These are phyloP conservation scores for Menura novaehollandiae DNA, from an alignment of 2,113 vertebrate genomes.

Conservation along the genomic window DNA sequence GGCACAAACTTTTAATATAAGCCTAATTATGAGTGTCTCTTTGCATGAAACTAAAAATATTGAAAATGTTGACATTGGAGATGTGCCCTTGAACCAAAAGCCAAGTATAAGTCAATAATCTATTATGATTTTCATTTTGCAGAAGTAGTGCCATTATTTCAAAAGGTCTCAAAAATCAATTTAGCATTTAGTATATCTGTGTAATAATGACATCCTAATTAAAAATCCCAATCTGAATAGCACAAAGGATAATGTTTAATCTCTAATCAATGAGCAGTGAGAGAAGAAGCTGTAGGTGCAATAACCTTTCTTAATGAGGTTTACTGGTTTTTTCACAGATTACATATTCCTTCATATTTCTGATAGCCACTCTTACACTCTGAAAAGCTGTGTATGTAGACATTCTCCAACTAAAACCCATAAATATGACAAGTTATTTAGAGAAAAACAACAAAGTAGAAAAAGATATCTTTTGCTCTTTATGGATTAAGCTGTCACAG, in stretches of 20 bases:
- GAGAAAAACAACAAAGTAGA: constrained; percentile 16
- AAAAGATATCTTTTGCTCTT: not conserved
- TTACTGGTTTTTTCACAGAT: constrained; percentile 27
- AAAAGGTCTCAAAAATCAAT: constrained; percentile 82
- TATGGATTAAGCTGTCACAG: not conserved
- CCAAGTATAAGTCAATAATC: constrained; percentile 79
- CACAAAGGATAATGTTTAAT: constrained; percentile 72
- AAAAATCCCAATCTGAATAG: constrained; percentile 77
- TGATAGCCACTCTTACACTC: not conserved
- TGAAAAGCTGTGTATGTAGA: not conserved
- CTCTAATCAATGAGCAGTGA: constrained; percentile 76
- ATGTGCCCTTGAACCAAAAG: constrained; percentile 79
- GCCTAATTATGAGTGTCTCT: constrained; percentile 76
- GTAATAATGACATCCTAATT: constrained; percentile 84
- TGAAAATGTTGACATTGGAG: constrained; percentile 80
- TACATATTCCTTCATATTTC: constrained; percentile 45
- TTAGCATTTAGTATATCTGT: constrained; percentile 77
- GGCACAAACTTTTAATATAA: constrained; percentile 72
- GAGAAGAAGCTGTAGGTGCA: constrained; percentile 67
- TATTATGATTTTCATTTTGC: constrained; percentile 90
- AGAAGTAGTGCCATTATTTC: constrained; percentile 77
- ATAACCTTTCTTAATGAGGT: constrained; percentile 68
- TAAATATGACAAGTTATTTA: not conserved
- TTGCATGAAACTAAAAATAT: constrained; percentile 77
- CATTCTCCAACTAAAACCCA: not conserved